Evolutionary conservation across 2,113 vertebrate genomes (phyloP).

Genomic region (Gadus macrocephalus): DNA sequence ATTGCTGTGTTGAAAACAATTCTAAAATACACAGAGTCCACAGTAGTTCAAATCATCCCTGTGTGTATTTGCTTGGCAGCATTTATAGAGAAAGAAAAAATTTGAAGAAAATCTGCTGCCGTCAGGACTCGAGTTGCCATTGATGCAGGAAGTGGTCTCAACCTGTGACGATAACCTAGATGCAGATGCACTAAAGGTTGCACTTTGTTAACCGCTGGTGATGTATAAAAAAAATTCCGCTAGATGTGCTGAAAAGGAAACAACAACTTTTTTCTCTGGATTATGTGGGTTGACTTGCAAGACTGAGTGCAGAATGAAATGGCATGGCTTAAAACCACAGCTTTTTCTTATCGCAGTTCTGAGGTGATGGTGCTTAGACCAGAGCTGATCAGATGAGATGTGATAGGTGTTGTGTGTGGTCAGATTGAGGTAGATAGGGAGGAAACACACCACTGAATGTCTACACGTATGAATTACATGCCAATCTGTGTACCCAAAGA

Average conservation of each 20-base stretch:
- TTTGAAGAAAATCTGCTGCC: neutral
- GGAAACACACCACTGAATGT: too few species aligned
- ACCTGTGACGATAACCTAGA: constrained; percentile 33
- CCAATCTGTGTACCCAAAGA: neutral
- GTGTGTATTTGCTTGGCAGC: neutral
- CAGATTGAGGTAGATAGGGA: neutral
- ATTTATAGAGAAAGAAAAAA: neutral
- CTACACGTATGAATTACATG: neutral
- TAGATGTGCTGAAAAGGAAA: too few species aligned
- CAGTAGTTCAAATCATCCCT: neutral
- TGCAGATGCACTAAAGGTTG: neutral
- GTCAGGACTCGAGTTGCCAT: neutral
- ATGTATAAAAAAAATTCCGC: constrained; percentile 1
- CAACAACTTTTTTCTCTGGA: neutral
- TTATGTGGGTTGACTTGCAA: neutral
- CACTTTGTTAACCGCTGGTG: constrained; percentile 4
- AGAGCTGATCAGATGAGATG: neutral
- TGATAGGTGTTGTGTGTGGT: neutral
- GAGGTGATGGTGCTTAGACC: too few species aligned
- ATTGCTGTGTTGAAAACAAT: neutral
- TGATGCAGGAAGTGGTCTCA: constrained; percentile 48
- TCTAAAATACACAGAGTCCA: too few species aligned
- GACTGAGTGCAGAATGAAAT: too few species aligned
- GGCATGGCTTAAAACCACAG: too few species aligned
- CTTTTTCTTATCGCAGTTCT: too few species aligned